Conservation (phyloP, 1,140 invertebrate species). For the Gonatopus flavifemur region DNA sequence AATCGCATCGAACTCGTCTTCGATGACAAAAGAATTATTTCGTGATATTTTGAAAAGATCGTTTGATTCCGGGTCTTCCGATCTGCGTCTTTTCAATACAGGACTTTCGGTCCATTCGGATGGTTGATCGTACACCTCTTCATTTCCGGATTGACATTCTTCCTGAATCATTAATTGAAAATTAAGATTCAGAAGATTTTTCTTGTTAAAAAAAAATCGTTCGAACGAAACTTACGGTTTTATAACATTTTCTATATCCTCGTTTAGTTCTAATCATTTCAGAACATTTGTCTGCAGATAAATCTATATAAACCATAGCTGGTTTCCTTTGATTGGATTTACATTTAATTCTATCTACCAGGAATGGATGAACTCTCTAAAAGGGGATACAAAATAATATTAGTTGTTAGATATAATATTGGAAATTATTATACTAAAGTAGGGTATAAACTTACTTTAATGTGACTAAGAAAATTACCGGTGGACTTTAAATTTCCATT, state of each 20-base stretch:
- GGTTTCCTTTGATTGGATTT: conserved; percentile 56
- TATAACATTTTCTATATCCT: conserved; percentile 48
- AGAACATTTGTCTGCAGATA: conserved; percentile 42
- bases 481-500: conserved; percentile 57
- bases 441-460: conserved; percentile 43
- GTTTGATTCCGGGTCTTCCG: conserved; percentile 40
- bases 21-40: conserved; percentile 42
- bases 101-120: conserved; percentile 42
- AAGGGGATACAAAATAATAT: conserved; percentile 24
- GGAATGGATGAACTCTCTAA: conserved; percentile 51
- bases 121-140: conserved; percentile 43
- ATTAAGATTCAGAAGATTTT: background rate
- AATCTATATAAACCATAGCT: conserved; percentile 51
- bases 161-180: conserved; percentile 35
- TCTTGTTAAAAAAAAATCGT: background rate
- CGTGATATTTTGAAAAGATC: conserved; percentile 41
- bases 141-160: conserved; percentile 34
- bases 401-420: background rate
- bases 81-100: conserved; percentile 35
- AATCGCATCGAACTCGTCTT: conserved; percentile 55
- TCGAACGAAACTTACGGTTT: conserved; percentile 31
- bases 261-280: conserved; percentile 45
- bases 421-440: background rate
- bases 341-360: conserved; percentile 53
- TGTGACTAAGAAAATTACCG: conserved; percentile 56